Base-by-base conservation (phyloP, 2,113 vertebrate genomes). In the Dicerorhinus sumatrensis region DNA sequence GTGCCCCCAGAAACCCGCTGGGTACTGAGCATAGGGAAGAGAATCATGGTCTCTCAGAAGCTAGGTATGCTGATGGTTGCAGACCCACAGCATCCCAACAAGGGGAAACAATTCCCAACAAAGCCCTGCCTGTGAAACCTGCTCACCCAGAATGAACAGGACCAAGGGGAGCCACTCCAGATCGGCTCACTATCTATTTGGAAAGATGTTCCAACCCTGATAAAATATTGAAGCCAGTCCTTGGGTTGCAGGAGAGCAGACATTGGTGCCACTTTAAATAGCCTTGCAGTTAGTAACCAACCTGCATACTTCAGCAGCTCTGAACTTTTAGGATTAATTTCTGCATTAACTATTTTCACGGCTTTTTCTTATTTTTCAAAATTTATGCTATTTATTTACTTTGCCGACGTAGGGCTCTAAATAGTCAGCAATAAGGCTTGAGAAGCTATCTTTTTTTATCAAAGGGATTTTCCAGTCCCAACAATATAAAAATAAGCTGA, bases 401-500 rank as follows among this genome's bases (percentile, higher is more conserved):
- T 82, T 86, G 79, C 62, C 72, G 29, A 75, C 0, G 4, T 46
- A 54, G n/a, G n/a, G n/a, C 11, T 25, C 21, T 48, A 65, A 72
- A 39, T 77, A 91, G 51, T 63, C 36, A 70, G n/a, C 14, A 82
- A 65, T 75, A 51, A 77, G 60, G 25, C 75, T 54, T 82, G 18
- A 73, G 17, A 92, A 60, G 17, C 18, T 90, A 65, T 46, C 3
- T 39, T 77, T 39, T 77, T 87, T 67, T 16, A 87, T 67, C 36
- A 60, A 88, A 67, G 58, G 31, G 31, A 92, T 79, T 82, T 88
- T 82, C 60, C 31, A 54, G 31, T 93, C 6, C 21, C 29, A 93
- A 92, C n/a, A 69, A 62, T 51, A 73, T 36, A 94, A 95, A 91
- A 65, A 92, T 89, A 94, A 90, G 18, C 27, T 20, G 20, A 92